A percentile compares a stretch with the other conserved stretches of the same genome.
These are phyloP conservation scores for Galeopsomyia nigrocyanea DNA, from an alignment of 2,888 invertebrate genomes.

Conservation along the genomic window DNA sequence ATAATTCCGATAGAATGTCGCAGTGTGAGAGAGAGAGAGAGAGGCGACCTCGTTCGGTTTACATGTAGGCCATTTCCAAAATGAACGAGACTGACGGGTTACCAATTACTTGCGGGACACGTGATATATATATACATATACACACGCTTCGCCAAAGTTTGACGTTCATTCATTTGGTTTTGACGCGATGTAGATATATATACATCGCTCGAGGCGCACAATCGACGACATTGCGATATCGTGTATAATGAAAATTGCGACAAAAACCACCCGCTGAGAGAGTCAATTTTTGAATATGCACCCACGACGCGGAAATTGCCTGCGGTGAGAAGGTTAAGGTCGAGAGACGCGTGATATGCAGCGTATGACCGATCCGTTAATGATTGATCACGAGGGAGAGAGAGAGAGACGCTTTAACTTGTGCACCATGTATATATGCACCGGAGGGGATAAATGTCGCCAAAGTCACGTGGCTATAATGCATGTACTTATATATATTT, in stretches of 20 bases:
- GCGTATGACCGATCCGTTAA: conserved; percentile 16
- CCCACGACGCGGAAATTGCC: neutral
- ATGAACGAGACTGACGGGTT: conserved; percentile 1
- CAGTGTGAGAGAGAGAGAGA: neutral
- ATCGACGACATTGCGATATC: too few species aligned
- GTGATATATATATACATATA: neutral
- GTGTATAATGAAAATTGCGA: too few species aligned
- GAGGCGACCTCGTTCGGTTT: conserved; percentile 10
- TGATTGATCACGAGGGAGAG: conserved; percentile 19
- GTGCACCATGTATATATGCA: too few species aligned
- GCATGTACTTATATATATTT: too few species aligned
- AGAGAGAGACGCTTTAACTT: neutral
- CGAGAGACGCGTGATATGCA: conserved; percentile 24
- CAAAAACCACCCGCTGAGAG: too few species aligned
- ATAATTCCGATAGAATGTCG: neutral
- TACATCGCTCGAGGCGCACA: too few species aligned
- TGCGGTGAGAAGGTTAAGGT: conserved; percentile 42
- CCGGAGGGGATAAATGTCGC: conserved; percentile 33
- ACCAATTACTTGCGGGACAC: neutral
- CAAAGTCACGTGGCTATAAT: conserved; percentile 28
- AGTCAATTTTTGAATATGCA: too few species aligned
- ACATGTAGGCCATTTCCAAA: conserved; percentile 2
- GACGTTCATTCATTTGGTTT: too few species aligned
- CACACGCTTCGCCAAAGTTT: too few species aligned
- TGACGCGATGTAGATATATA: too few species aligned